phyloP scores from a whole-genome alignment of 2,797 vertebrate genomes.

The Manis pentadactyla region DNA sequence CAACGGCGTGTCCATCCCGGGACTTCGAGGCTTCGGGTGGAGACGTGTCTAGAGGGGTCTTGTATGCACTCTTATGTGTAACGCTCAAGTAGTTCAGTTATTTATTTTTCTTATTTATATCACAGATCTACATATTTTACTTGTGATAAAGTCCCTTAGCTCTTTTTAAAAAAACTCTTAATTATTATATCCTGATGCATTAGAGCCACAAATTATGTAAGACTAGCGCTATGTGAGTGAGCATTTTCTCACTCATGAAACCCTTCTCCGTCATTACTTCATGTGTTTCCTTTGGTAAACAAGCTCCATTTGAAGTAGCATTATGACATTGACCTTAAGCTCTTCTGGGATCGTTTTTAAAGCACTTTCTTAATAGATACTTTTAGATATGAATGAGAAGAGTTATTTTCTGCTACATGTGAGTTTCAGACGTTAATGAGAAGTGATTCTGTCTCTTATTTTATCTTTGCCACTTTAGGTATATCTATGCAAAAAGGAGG shows the following conservation, averaged over 20 bases:
- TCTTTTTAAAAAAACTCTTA: background rate
- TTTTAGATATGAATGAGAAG: background rate
- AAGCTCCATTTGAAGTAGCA: background rate
- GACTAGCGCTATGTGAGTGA: background rate
- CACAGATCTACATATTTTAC: background rate
- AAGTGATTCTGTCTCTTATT: background rate
- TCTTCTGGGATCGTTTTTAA: background rate
- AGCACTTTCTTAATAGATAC: background rate
- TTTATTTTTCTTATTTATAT: background rate
- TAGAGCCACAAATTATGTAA: background rate
- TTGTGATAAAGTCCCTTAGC: background rate
- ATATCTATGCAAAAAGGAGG: background rate
- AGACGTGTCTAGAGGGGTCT: constrained; percentile 90
- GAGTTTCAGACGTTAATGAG: background rate
- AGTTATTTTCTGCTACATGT: background rate
- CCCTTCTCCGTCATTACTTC: background rate
- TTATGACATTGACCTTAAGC: background rate
- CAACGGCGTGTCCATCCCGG: constrained; percentile 89
- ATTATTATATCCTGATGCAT: background rate
- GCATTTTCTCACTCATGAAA: background rate
- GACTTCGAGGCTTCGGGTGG: constrained; percentile 93
- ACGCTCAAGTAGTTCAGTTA: background rate
- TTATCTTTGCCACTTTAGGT: background rate
- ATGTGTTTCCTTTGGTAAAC: background rate
- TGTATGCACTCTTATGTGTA: constrained; percentile 88